These are phyloP conservation scores for Sebastes matsubarae DNA, from an alignment of 2,797 vertebrate genomes.

Conservation along the genomic window DNA sequence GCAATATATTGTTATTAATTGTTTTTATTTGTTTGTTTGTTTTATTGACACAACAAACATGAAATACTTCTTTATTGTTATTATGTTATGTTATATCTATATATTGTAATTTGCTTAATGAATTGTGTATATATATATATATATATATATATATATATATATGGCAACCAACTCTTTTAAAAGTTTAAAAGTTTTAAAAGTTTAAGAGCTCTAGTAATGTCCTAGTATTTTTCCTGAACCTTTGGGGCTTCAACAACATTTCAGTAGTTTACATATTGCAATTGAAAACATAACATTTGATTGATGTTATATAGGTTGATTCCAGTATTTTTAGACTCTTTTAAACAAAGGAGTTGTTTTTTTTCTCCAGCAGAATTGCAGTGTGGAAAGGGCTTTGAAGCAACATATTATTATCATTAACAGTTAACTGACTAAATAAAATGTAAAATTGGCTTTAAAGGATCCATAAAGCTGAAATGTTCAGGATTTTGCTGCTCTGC, in stretches of 20 bases:
- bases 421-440: neutral
- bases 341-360: neutral
- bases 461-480: neutral
- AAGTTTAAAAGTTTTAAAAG: too few species aligned
- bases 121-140: rapidly evolving
- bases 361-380: neutral
- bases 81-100: too few species aligned
- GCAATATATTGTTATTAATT: too few species aligned
- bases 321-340: neutral
- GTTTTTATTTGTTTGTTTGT: too few species aligned
- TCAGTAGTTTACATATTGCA: neutral
- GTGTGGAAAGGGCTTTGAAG: neutral
- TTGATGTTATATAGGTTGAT: neutral
- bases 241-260: neutral
- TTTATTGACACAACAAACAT: too few species aligned
- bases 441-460: neutral
- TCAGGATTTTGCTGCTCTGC: neutral
- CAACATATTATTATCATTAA: neutral
- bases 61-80: too few species aligned
- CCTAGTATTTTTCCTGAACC: neutral
- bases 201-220: too few species aligned
- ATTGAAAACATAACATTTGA: neutral
- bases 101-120: too few species aligned
- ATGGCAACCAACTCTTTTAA: too few species aligned
- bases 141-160: too few species aligned